Percentiles rank a stretch among this genome's conserved stretches.
Evolutionary conservation across 2,797 vertebrate genomes (phyloP).

Genomic region (Cichlasoma orientale): DNA sequence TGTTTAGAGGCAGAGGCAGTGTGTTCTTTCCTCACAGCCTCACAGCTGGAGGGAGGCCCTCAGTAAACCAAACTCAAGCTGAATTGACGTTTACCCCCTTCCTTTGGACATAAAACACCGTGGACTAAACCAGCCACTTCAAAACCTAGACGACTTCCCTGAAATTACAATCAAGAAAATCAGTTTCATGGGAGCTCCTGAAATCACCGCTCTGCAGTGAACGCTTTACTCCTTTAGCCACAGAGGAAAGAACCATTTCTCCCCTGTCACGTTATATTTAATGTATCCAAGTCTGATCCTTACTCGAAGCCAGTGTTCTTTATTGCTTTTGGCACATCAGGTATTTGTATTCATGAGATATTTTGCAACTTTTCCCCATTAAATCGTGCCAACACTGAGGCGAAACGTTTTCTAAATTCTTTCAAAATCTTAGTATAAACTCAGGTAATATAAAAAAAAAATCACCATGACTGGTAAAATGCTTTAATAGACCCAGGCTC

Average conservation of each 20-base stretch:
- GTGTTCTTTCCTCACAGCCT: conserved; percentile 18
- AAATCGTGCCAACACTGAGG: not conserved
- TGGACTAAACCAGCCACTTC: conserved; percentile 38
- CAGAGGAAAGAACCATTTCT: conserved; percentile 15
- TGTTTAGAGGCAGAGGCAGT: conserved; percentile 1
- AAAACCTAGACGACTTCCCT: conserved; percentile 27
- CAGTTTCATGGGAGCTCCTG: conserved; percentile 48
- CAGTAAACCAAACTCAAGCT: conserved; percentile 17
- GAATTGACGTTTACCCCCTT: conserved; percentile 25
- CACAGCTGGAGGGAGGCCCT: conserved; percentile 19
- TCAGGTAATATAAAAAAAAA: conserved; percentile 8
- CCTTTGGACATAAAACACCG: conserved; percentile 30
- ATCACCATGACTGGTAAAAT: conserved; percentile 7
- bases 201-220: conserved; percentile 36
- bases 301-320: conserved; percentile 7
- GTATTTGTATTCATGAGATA: conserved; percentile 26
- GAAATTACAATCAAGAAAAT: conserved; percentile 54
- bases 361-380: not conserved
- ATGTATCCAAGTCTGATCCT: not conserved
- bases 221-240: conserved; percentile 28
- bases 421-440: not conserved
- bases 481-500: conserved; percentile 1
- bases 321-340: conserved; percentile 20
- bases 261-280: not conserved
- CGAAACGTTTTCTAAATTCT: not conserved